Percentiles rank a stretch among this genome's conserved stretches.
Conservation (phyloP, 1,140 invertebrate species). For the Drosophila fuyamai region DNA sequence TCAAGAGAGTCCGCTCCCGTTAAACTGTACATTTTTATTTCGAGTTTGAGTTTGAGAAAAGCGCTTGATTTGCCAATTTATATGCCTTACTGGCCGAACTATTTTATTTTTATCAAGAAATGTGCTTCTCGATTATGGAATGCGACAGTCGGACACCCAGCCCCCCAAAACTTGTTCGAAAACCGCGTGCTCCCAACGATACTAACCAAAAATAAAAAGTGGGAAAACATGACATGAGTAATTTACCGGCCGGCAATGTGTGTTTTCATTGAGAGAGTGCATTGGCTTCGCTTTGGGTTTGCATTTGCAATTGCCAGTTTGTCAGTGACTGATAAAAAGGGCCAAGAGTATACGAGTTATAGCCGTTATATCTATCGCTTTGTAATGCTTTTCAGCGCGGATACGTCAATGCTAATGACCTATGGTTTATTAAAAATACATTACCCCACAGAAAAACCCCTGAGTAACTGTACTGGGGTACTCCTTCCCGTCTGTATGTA, state of each 20-base stretch:
- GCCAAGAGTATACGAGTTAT: slow-evolving; percentile 39
- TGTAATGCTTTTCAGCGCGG: slow-evolving; percentile 14
- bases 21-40: slow-evolving; percentile 81
- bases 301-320: slow-evolving; percentile 24
- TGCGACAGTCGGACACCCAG: slow-evolving; percentile 13
- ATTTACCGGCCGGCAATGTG: slow-evolving; percentile 69
- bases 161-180: slow-evolving; percentile 5
- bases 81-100: slow-evolving; percentile 50
- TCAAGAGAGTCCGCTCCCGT: slow-evolving; percentile 34
- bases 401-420: slow-evolving; percentile 56
- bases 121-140: slow-evolving; percentile 54
- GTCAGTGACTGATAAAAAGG: slow-evolving; percentile 28
- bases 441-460: slow-evolving; percentile 15
- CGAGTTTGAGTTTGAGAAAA: slow-evolving; percentile 65
- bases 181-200: slow-evolving; percentile 10
- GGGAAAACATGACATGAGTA: slow-evolving; percentile 35
- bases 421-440: slow-evolving; percentile 51
- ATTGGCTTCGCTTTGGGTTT: slow-evolving; percentile 28
- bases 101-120: slow-evolving; percentile 69
- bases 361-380: slow-evolving; percentile 15
- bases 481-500: background rate
- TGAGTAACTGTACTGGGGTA: slow-evolving; percentile 58
- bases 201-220: slow-evolving; percentile 18
- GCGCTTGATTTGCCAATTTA: slow-evolving; percentile 73
- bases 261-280: slow-evolving; percentile 67